A percentile compares a stretch with the other conserved stretches of the same genome.
These are phyloP conservation scores for Silurus aristotelis DNA, from an alignment of 2,797 vertebrate genomes.

Conservation along the genomic window DNA sequence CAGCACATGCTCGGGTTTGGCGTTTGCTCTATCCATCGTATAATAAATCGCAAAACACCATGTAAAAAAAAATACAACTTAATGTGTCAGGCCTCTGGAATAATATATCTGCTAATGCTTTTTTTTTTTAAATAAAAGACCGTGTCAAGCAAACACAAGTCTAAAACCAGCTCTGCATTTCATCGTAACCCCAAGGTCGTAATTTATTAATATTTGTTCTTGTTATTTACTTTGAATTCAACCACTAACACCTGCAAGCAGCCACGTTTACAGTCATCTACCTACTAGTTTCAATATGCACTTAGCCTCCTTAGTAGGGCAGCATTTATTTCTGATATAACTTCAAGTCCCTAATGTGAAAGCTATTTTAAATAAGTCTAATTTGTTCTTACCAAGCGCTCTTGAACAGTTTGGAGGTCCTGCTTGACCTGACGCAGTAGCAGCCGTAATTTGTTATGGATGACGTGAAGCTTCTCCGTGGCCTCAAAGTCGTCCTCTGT, in stretches of 20 bases:
- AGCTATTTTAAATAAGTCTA: not conserved
- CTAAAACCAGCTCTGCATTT: not conserved
- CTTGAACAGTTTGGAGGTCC: constrained; percentile 74
- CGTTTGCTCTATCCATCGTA: not conserved
- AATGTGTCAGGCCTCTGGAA: constrained; percentile 8
- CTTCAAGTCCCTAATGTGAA: not conserved
- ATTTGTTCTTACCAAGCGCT: constrained; percentile 75
- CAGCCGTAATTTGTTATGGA: constrained; percentile 78
- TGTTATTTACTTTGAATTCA: not conserved
- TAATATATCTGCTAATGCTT: not conserved
- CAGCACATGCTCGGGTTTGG: not conserved
- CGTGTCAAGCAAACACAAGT: not conserved
- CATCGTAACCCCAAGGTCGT: not conserved
- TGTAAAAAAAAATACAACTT: not conserved
- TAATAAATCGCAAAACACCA: constrained; percentile 3
- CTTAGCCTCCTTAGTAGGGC: not conserved
- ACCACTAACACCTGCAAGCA: not conserved
- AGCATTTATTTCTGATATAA: constrained; percentile 15
- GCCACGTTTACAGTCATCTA: not conserved
- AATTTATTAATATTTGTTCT: not conserved
- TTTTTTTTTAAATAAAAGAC: not conserved
- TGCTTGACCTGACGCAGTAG: constrained; percentile 77
- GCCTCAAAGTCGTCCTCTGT: constrained; percentile 77
- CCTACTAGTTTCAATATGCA: not conserved
- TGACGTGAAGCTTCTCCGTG: constrained; percentile 85